Evolutionary conservation across 2,797 vertebrate genomes (phyloP), one percentile per base, ranked within the genome.

Genomic region (Enteromius thamalakanensis): DNA sequence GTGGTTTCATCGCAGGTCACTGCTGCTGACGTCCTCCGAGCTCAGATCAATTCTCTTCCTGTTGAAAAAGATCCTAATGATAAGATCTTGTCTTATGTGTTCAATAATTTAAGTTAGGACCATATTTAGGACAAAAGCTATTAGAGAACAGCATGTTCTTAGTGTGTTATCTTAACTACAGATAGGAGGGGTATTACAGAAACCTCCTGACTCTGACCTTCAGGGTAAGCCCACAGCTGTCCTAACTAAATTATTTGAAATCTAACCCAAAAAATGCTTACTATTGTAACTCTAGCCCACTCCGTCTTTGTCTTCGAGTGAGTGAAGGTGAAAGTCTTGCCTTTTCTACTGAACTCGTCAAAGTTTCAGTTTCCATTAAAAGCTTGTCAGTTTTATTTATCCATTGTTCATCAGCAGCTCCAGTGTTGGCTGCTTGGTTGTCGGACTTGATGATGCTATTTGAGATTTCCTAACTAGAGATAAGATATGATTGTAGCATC

Each of bases 1-100:
- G 53, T 76, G 60, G 74, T 76, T 60, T 62, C 10, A 15, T 29
- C 15, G 14, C 32, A 55, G 64, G 77, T 79, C 62, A 14, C 2
- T 5, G 11, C 29, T 21, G 29, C 76, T 51, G 62, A 62, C 2
- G 51, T n/a, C 7, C 53, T 5, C 51, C 8, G 51, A 26, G 64
- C 32, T 68, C 47, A 53, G 45, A 67, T n/a, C 21, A 6, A 15
- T 69, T 55, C 34, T 26, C 40, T 23, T 12, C 26, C 0, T 14
- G 6, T 29, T 60, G 12, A 23, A 60, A 60, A 60, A 26, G 23
- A 23, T 26, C 23, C 23, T 26, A 14, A 26, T 23, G 12, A 26
- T 26, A 60, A 23, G 6, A 26, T 26, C 58, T 60, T 29, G 23
- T 60, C 10, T 23, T 51, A 53, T 21, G 19, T 53, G 58, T 62